Percentiles rank a stretch among this genome's conserved stretches.
phyloP scores from a whole-genome alignment of 2,888 invertebrate genomes.

The Cabera pusaria region DNA sequence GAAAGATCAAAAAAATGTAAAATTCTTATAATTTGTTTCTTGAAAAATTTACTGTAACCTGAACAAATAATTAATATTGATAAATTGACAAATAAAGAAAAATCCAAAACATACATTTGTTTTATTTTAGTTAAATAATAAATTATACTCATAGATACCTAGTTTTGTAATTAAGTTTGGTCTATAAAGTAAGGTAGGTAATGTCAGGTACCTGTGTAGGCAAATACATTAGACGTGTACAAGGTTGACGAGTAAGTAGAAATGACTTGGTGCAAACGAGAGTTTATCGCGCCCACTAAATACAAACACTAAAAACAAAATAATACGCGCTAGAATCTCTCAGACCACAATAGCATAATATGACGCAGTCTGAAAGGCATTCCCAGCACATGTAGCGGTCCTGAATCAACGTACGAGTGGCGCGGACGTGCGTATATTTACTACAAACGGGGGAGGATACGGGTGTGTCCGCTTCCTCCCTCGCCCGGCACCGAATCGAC shows the following conservation, averaged over 20 bases:
- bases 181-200: no score
- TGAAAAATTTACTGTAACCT: slow-evolving; percentile 75
- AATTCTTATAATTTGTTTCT: slow-evolving; percentile 55
- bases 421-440: slow-evolving; percentile 72
- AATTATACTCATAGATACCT: no score
- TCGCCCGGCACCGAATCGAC: slow-evolving; percentile 62
- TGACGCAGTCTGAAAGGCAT: slow-evolving; percentile 4
- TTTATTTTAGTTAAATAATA: slow-evolving; percentile 42
- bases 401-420: slow-evolving; percentile 66
- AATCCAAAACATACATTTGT: slow-evolving; percentile 38
- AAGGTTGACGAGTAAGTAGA: no score
- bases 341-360: no score
- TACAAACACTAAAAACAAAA: slow-evolving; percentile 18
- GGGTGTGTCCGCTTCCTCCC: slow-evolving; percentile 48
- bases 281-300: no score
- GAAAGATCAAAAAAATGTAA: slow-evolving; percentile 69
- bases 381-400: slow-evolving; percentile 27
- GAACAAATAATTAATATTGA: slow-evolving; percentile 43
- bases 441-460: slow-evolving; percentile 64
- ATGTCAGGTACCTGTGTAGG: no score
- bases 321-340: no score
- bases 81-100: slow-evolving; percentile 77
- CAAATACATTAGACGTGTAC: no score
- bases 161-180: no score
- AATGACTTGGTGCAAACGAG: no score